Percentiles rank a stretch among this genome's conserved stretches.
Conservation (phyloP, 2,888 invertebrate species). For the Cerastis leucographa region DNA sequence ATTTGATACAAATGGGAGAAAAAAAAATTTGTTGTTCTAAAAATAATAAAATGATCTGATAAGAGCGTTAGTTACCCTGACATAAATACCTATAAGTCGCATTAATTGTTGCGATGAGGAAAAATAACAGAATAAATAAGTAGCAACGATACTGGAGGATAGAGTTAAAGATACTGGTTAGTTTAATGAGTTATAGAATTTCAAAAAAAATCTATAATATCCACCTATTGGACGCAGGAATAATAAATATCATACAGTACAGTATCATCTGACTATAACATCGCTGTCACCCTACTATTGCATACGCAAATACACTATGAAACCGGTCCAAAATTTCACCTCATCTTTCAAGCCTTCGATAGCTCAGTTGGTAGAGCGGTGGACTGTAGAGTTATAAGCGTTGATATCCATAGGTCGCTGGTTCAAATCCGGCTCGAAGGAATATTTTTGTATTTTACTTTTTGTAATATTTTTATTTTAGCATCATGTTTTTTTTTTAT, state of each 20-base stretch:
- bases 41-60: constrained; percentile 31
- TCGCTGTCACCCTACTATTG: constrained; percentile 70
- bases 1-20: constrained; percentile 28
- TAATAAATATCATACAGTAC: background rate
- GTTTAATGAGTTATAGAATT: constrained; percentile 1
- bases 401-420: constrained; percentile 91
- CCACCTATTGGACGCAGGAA: background rate
- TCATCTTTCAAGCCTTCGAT: constrained; percentile 77
- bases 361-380: constrained; percentile 91
- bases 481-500: constrained; percentile 2
- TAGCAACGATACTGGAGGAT: background rate
- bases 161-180: background rate
- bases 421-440: constrained; percentile 92
- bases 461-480: constrained; percentile 16
- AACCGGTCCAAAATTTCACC: constrained; percentile 67
- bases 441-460: constrained; percentile 68
- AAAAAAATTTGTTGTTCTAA: constrained; percentile 22
- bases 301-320: constrained; percentile 5
- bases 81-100: background rate
- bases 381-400: constrained; percentile 77
- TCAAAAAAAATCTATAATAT: background rate
- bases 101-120: constrained; percentile 1
- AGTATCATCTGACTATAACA: constrained; percentile 24
- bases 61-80: constrained; percentile 19
- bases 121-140: constrained; percentile 1